phyloP scores from a whole-genome alignment of 1,140 invertebrate species.

The Chrysoperla carnea region DNA sequence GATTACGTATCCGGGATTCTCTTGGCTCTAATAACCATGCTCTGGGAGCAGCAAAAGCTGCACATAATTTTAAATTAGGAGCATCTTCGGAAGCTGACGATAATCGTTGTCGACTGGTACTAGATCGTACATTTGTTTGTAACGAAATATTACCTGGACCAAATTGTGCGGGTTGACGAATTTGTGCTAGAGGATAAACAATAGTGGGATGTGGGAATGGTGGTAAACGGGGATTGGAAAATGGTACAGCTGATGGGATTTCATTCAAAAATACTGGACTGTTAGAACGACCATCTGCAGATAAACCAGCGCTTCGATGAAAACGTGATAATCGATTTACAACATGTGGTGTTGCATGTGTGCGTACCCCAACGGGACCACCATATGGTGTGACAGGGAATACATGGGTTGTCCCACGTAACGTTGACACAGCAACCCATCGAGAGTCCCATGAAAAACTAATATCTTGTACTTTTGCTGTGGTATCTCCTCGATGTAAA shows the following conservation, averaged over 20 bases:
- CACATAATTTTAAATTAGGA: slow-evolving; percentile 48
- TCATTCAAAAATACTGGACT: slow-evolving; percentile 51
- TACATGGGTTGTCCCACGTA: slow-evolving; percentile 92
- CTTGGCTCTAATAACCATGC: slow-evolving; percentile 49
- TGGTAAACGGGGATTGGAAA: slow-evolving; percentile 73
- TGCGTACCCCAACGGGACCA: slow-evolving; percentile 74
- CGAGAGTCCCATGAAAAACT: slow-evolving; percentile 79
- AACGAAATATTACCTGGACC: slow-evolving; percentile 14
- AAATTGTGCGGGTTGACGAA: slow-evolving; percentile 54
- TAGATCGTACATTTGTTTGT: background rate
- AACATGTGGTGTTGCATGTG: slow-evolving; percentile 81
- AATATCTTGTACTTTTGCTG: slow-evolving; percentile 73
- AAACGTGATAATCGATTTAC: slow-evolving; percentile 91
- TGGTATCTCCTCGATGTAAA: slow-evolving; percentile 74
- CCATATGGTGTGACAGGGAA: slow-evolving; percentile 97
- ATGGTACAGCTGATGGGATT: slow-evolving; percentile 42
- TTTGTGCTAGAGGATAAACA: slow-evolving; percentile 63
- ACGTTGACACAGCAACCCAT: slow-evolving; percentile 87
- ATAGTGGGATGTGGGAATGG: slow-evolving; percentile 74
- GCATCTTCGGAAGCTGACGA: slow-evolving; percentile 46
- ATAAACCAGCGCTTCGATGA: slow-evolving; percentile 85
- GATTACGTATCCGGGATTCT: slow-evolving; percentile 22
- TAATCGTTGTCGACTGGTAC: slow-evolving; percentile 36
- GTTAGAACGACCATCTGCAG: slow-evolving; percentile 48
- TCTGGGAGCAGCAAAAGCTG: slow-evolving; percentile 56